Evolutionary conservation across 2,888 invertebrate genomes (phyloP), one percentile per base, ranked within the genome.

Genomic region (Netelia virgata): DNA sequence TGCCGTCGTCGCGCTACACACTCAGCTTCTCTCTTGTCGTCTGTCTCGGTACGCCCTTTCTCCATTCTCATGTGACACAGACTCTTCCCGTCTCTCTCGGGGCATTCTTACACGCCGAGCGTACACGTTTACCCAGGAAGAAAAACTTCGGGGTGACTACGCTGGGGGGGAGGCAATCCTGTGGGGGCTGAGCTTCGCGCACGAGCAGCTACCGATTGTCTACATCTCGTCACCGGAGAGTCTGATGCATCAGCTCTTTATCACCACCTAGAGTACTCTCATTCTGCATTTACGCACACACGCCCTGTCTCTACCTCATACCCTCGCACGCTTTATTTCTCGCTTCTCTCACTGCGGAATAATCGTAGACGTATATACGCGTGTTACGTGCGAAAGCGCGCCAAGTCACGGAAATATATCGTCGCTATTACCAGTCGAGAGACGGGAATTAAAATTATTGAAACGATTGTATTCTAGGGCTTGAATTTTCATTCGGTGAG

Each of bases 1-100:
- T 79, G 64, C 55, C 75, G 50, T 53, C 69, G 20, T 70, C 11
- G 68, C 36, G 6, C 36, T 36, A 36, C 36, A 36, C 36, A 36
- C 18, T 57, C 18, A 6, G 18, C 61, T 41, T 50, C 76, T 80
- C 66, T 64, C 23, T 36, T 41, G 61, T 66, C 68, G 76, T 83
- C 74, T 83, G 74, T 85, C 86, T 85, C 81, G 81, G 86, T 78
- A 86, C 82, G 72, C 80, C 75, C 78, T 73, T 69, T 36, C 74
- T 74, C 64, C 78, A 76, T 69, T 59, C 75, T 68, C 36, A 50
- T 23, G 43, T 78, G 64, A 82, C 82, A 64, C 59, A 73, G 55
- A 57, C 50, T 59, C 73, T 47, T 47, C 28, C 61, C n/a, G 16
- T 23, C 43, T 16, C 66, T 68, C 53, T 50, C 53, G 20, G 5